Conservation (phyloP, 2,888 invertebrate species). For the Poecilus cupreus region DNA sequence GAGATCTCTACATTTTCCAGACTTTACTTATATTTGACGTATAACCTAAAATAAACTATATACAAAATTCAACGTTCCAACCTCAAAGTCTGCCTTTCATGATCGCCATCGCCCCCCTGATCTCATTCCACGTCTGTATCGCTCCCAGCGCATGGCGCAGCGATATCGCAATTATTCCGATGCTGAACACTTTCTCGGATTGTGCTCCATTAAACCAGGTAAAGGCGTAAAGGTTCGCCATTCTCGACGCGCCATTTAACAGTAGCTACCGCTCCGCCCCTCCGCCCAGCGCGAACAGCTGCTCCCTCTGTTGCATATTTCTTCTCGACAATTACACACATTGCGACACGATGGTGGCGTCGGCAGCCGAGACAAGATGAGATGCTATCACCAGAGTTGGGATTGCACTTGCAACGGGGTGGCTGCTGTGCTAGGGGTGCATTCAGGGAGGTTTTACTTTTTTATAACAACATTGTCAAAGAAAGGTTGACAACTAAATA, state of each 20-base stretch:
- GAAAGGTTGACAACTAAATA: too few relatives aligned
- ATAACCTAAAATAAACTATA: too few relatives aligned
- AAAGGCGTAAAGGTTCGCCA: conserved; percentile 33
- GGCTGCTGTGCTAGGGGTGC: background rate
- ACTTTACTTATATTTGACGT: too few relatives aligned
- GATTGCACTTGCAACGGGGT: conserved; percentile 5
- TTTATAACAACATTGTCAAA: too few relatives aligned
- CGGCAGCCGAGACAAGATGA: background rate
- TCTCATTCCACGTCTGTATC: background rate
- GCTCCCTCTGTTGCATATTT: conserved; percentile 39
- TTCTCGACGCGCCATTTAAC: conserved; percentile 48
- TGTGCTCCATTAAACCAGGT: conserved; percentile 54
- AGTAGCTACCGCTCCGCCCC: background rate
- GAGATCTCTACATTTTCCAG: too few relatives aligned
- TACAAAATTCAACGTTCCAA: too few relatives aligned
- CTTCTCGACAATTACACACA: conserved; percentile 51
- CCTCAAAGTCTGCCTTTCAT: too few relatives aligned
- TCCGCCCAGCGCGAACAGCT: background rate
- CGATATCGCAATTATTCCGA: conserved; percentile 49
- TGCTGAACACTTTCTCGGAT: conserved; percentile 49
- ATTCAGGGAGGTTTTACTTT: too few relatives aligned
- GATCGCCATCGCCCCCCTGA: too few relatives aligned
- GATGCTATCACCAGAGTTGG: background rate
- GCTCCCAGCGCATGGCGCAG: background rate
- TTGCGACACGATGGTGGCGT: conserved; percentile 3